A percentile compares a stretch with the other conserved stretches of the same genome.
These are phyloP conservation scores for Mimumesa dahlbomi DNA, from an alignment of 2,888 invertebrate species.

Conservation along the genomic window DNA sequence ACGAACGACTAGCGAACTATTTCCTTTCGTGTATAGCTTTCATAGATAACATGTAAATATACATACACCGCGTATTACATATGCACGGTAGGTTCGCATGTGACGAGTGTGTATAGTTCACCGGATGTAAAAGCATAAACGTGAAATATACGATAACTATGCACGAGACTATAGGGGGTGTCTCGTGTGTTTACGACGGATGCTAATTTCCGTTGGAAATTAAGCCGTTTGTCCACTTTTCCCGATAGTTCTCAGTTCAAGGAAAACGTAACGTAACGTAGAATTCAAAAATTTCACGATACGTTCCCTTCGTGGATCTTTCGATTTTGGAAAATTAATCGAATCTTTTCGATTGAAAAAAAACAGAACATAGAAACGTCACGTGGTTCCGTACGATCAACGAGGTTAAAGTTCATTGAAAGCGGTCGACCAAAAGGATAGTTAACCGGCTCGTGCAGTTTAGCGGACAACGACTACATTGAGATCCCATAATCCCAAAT, in stretches of 20 bases:
- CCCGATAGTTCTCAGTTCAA: background rate
- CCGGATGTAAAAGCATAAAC: slow-evolving; percentile 8
- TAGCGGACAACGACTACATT: slow-evolving; percentile 25
- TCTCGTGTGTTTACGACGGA: background rate
- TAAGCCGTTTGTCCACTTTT: background rate
- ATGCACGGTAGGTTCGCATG: slow-evolving; percentile 3
- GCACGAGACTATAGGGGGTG: background rate
- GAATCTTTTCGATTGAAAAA: no score
- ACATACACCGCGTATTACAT: no score
- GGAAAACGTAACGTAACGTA: background rate
- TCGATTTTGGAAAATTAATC: no score
- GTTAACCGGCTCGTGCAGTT: slow-evolving; percentile 41
- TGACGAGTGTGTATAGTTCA: slow-evolving; percentile 3
- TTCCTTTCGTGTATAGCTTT: slow-evolving; percentile 6
- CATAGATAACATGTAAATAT: slow-evolving; percentile 8
- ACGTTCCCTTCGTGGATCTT: no score
- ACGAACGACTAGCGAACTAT: background rate
- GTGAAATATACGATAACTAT: background rate
- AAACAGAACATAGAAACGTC: no score
- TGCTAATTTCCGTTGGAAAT: slow-evolving; percentile 10
- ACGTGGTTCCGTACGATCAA: background rate
- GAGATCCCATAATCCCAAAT: slow-evolving; percentile 49
- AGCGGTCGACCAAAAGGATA: slow-evolving; percentile 17
- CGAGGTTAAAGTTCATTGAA: slow-evolving; percentile 3
- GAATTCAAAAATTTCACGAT: no score